A percentile compares a stretch with the other conserved stretches of the same genome.
Conservation (phyloP, 2,888 invertebrate species). For the Melinaea marsaeus region DNA sequence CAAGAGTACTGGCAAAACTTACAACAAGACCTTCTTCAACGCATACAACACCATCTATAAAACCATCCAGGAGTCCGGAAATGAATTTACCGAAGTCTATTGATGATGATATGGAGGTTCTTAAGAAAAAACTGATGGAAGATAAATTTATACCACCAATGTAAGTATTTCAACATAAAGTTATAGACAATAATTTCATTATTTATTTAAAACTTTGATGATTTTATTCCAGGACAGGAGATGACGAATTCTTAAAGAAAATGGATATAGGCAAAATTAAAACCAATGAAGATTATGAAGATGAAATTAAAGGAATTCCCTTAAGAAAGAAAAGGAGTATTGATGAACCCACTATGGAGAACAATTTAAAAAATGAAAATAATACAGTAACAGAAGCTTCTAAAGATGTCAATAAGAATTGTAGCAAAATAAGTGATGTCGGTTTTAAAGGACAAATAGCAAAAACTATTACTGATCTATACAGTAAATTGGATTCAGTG, state of each 20-base stretch:
- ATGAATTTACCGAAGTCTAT: constrained; percentile 30
- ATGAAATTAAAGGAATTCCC: constrained; percentile 58
- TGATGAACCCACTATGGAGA: not conserved
- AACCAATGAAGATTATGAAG: constrained; percentile 55
- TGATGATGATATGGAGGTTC: constrained; percentile 35
- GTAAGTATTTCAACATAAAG: constrained; percentile 28
- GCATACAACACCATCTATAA: constrained; percentile 8
- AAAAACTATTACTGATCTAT: not conserved
- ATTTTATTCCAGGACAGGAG: constrained; percentile 23
- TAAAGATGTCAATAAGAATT: not conserved
- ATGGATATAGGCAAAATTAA: constrained; percentile 27
- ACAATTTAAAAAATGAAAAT: constrained; percentile 19
- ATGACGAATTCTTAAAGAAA: constrained; percentile 27
- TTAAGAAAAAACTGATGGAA: constrained; percentile 37
- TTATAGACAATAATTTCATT: constrained; percentile 2
- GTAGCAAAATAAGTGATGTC: not conserved
- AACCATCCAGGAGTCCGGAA: constrained; percentile 18
- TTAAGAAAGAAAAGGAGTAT: constrained; percentile 45
- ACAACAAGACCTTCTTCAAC: constrained; percentile 16
- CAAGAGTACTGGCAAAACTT: constrained; percentile 8
- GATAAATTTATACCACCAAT: constrained; percentile 36
- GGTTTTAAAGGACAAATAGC: not conserved
- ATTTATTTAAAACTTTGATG: not conserved
- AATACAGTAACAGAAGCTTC: not conserved
- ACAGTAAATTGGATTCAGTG: not conserved